Base-by-base conservation (phyloP, 2,888 invertebrate genomes). In the Therioaphis trifolii region DNA sequence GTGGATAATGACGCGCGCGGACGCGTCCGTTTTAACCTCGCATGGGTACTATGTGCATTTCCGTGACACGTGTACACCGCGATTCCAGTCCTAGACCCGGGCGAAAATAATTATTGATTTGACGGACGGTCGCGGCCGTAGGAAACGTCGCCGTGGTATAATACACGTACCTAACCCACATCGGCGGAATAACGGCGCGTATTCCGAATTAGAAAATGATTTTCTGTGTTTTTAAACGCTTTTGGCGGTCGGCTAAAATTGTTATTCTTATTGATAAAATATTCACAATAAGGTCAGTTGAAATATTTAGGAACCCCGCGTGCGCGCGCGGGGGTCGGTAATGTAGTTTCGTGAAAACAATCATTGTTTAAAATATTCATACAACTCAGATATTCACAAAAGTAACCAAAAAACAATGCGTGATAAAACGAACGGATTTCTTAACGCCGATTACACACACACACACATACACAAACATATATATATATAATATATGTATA, bases 121-220 rank as follows among this genome's bases (percentile, higher is more conserved):
- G n/a, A 15, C 27, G 24, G 15, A 24, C 55, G 66, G 21, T 35
- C 68, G n/a, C n/a, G n/a, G n/a, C n/a, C n/a, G n/a, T 52, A 18
- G 4, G 40, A 78, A 68, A 79, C 78, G 78, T 55, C 55, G 55
- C 24, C 43, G 27, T n/a, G n/a, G 49, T 35, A 35, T 35, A 35
- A n/a, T n/a, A n/a, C n/a, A n/a, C n/a, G n/a, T n/a, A n/a, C n/a
- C n/a, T n/a, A n/a, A n/a, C n/a, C n/a, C n/a, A n/a, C n/a, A n/a
- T n/a, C n/a, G n/a, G n/a, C n/a, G n/a, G n/a, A 24, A 29, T n/a
- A 66, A 21, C 21, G 27, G 63, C 52, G 68, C 68, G 14, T 69
- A n/a, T 79, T 79, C 69, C 78, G 55, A 69, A 69, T 79, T 79
- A 79, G 69, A 43, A 79, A 79, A 79, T 69, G 35, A 55, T 79